These are phyloP conservation scores for Poeciliopsis infans DNA, from an alignment of 2,797 vertebrate genomes.

Conservation along the genomic window DNA sequence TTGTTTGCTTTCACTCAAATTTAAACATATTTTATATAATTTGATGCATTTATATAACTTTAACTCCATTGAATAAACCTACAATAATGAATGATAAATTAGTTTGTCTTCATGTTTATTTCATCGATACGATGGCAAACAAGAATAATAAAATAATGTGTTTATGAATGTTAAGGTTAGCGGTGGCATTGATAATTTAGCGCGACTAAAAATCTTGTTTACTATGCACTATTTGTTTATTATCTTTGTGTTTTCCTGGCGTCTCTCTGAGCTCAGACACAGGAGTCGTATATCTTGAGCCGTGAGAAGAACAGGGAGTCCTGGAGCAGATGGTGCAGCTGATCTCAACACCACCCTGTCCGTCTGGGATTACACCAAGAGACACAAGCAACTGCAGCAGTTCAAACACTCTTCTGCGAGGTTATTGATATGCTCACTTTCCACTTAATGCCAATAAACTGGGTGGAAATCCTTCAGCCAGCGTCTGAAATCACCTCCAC, in stretches of 20 bases:
- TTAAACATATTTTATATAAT: not conserved
- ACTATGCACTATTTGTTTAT: not conserved
- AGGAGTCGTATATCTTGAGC: conserved; percentile 12
- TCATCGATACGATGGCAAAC: not conserved
- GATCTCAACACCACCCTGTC: conserved; percentile 30
- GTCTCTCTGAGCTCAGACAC: not conserved
- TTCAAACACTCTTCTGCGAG: conserved; percentile 2
- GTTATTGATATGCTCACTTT: conserved; percentile 11
- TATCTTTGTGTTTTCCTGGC: not conserved
- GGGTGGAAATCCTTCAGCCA: not conserved
- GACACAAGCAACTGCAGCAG: conserved; percentile 2
- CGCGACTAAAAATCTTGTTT: not conserved
- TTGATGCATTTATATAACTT: not conserved
- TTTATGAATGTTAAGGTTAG: not conserved
- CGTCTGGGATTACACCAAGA: conserved; percentile 23
- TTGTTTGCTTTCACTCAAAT: not conserved
- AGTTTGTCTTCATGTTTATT: not conserved
- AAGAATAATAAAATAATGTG: not conserved
- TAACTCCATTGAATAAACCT: no score
- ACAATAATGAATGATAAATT: not conserved
- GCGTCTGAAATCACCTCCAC: not conserved
- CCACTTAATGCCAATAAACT: not conserved
- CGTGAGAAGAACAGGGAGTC: conserved; percentile 25
- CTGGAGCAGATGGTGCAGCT: conserved; percentile 39
- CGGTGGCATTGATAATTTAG: not conserved